phyloP scores from a whole-genome alignment of 2,888 invertebrate genomes.

The Patella pellucida region DNA sequence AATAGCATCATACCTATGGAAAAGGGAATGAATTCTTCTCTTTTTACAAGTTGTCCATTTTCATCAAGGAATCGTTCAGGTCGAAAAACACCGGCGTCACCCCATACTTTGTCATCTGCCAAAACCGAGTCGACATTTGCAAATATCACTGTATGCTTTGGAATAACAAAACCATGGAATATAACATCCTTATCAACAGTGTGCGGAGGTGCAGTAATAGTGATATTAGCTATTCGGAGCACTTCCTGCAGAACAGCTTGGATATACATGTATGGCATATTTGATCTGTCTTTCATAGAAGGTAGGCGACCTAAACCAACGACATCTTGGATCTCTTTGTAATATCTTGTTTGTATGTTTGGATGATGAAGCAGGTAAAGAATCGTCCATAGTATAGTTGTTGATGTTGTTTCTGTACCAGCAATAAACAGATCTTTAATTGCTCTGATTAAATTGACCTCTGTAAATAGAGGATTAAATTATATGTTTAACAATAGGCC shows the following conservation, averaged over 20 bases:
- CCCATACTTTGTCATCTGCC: constrained; percentile 45
- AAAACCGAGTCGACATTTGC: constrained; percentile 50
- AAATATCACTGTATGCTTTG: constrained; percentile 47
- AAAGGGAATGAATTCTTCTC: constrained; percentile 41
- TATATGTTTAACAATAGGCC: no score
- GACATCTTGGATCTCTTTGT: constrained; percentile 51
- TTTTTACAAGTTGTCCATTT: constrained; percentile 27
- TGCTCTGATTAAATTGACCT: constrained; percentile 1
- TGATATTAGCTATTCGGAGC: constrained; percentile 47
- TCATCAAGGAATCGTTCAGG: constrained; percentile 54
- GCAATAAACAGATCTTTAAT: constrained; percentile 51
- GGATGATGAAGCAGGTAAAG: constrained; percentile 85
- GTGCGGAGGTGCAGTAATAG: constrained; percentile 47
- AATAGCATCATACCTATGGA: constrained; percentile 32
- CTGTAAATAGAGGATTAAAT: no score
- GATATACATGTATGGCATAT: constrained; percentile 46
- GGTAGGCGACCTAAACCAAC: constrained; percentile 58
- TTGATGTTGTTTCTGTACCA: constrained; percentile 80
- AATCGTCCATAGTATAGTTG: constrained; percentile 87
- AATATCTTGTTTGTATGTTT: constrained; percentile 70
- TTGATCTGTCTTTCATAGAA: constrained; percentile 36
- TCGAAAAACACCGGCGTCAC: constrained; percentile 45
- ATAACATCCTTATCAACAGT: constrained; percentile 44
- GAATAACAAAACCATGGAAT: constrained; percentile 57
- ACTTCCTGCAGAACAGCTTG: constrained; percentile 60